Percentiles rank a stretch among this genome's conserved stretches.
phyloP scores from a whole-genome alignment of 2,797 vertebrate species.

The Aulostomus chinensis region DNA sequence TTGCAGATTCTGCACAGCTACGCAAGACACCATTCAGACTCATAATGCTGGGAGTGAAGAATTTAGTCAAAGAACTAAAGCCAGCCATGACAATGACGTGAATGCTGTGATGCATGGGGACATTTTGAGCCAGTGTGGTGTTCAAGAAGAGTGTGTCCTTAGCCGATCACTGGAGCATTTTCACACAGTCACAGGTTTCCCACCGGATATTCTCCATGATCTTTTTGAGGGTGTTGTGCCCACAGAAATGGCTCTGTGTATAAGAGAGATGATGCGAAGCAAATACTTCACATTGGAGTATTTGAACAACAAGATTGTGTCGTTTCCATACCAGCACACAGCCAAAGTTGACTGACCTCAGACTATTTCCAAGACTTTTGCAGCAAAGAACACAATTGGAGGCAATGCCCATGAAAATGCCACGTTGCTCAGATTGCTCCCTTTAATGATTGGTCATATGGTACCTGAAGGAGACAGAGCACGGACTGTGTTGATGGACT shows the following conservation, averaged over 20 bases:
- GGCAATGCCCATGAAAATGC: constrained; percentile 18
- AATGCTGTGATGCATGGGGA: background rate
- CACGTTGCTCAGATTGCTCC: constrained; percentile 4
- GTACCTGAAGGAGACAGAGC: constrained; percentile 11
- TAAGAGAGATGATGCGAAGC: background rate
- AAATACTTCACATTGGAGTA: constrained; percentile 6
- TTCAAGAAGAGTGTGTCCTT: background rate
- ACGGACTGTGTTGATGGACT: constrained; percentile 10
- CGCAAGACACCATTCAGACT: background rate
- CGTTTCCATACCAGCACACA: constrained; percentile 11
- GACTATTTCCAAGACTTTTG: background rate
- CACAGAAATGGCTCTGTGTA: background rate
- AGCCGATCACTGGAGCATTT: background rate
- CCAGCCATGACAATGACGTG: background rate
- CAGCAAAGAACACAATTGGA: background rate
- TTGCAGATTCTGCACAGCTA: background rate
- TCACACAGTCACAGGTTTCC: constrained; percentile 5
- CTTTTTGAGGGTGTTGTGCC: constrained; percentile 6
- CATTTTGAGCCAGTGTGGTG: constrained; percentile 1
- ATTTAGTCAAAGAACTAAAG: constrained; percentile 2
- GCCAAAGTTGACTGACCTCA: background rate
- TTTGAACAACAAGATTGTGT: constrained; percentile 1
- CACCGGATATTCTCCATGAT: too few relatives aligned
- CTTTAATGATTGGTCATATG: background rate
- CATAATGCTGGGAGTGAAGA: too few relatives aligned